These are phyloP conservation scores for Caenorhabditis remanei DNA, from an alignment of 1,140 invertebrate genomes.

Conservation along the genomic window DNA sequence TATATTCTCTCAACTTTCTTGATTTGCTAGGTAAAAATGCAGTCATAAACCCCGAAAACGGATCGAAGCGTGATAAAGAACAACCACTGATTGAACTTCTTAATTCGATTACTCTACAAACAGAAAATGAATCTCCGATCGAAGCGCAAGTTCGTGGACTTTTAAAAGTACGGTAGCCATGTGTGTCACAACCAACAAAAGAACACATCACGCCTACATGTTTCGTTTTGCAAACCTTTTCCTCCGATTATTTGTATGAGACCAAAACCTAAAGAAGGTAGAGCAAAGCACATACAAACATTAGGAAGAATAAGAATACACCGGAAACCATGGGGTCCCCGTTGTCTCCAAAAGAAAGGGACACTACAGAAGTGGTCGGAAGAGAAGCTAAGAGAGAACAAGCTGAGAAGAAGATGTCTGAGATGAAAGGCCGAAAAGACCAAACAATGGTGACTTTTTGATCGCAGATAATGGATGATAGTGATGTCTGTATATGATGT, in stretches of 20 bases:
- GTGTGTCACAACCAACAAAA: background rate
- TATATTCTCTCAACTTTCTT: no score
- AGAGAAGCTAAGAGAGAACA: background rate
- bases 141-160: background rate
- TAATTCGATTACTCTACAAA: no score
- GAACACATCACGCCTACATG: slow-evolving; percentile 1
- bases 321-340: slow-evolving; percentile 17
- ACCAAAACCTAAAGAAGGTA: slow-evolving; percentile 47
- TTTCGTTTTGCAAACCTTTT: background rate
- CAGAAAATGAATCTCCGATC: no score
- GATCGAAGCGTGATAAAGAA: no score
- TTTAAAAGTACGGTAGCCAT: slow-evolving; percentile 17
- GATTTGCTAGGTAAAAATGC: no score
- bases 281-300: slow-evolving; percentile 51
- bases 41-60: no score
- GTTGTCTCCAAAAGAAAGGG: background rate
- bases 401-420: background rate
- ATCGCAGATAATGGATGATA: background rate
- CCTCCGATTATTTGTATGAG: background rate
- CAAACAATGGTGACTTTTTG: slow-evolving; percentile 22
- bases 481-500: slow-evolving; percentile 28
- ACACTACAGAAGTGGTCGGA: slow-evolving; percentile 13
- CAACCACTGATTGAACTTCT: no score
- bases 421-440: slow-evolving; percentile 9
- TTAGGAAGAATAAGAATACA: slow-evolving; percentile 36